These are phyloP conservation scores for Lobophora halterata DNA, from an alignment of 2,888 invertebrate species.

Conservation along the genomic window DNA sequence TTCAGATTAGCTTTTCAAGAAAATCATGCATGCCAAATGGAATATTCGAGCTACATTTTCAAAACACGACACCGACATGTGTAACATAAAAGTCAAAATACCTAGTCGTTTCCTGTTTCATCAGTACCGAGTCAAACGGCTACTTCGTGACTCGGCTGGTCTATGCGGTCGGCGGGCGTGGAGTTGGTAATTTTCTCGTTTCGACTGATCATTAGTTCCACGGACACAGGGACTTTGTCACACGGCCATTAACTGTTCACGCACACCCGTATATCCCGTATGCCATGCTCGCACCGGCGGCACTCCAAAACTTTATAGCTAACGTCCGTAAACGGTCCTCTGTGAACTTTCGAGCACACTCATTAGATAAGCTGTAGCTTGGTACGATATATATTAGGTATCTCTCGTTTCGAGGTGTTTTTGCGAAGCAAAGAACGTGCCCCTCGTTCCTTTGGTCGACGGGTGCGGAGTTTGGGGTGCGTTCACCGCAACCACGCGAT, in stretches of 20 bases:
- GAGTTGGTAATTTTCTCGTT: constrained; percentile 70
- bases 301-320: constrained; percentile 39
- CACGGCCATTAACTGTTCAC: constrained; percentile 65
- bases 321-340: neutral
- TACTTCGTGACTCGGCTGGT: constrained; percentile 68
- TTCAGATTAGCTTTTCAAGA: constrained; percentile 2
- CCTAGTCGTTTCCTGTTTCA: constrained; percentile 38
- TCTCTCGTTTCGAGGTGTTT: constrained; percentile 44
- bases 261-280: constrained; percentile 40
- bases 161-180: constrained; percentile 52
- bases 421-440: constrained; percentile 46
- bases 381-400: constrained; percentile 24
- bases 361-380: constrained; percentile 13
- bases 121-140: constrained; percentile 37
- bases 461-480: constrained; percentile 69
- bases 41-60: constrained; percentile 14
- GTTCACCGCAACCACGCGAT: constrained; percentile 70
- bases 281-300: constrained; percentile 28
- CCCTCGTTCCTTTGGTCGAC: constrained; percentile 47
- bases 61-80: constrained; percentile 22
- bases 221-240: constrained; percentile 64
- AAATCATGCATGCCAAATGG: constrained; percentile 11
- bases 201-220: constrained; percentile 75
- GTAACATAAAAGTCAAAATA: constrained; percentile 42
- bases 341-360: constrained; percentile 6